These are phyloP conservation scores for Entomobrya multifasciata DNA, from an alignment of 2,888 invertebrate genomes.

Conservation along the genomic window DNA sequence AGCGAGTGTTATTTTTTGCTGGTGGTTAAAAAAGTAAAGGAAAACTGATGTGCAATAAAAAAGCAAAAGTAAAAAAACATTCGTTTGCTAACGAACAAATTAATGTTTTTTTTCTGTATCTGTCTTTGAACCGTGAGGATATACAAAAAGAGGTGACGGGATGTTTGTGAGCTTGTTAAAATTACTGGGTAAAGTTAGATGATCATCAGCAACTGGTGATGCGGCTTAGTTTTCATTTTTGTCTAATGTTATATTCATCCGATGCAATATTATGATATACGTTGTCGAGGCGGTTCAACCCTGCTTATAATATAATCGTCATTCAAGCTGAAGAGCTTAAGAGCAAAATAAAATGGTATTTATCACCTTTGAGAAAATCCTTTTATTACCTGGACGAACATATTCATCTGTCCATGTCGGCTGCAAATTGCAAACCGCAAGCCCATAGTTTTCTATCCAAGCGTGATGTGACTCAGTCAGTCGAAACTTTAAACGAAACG, in stretches of 20 bases:
- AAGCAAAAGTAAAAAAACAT: neutral
- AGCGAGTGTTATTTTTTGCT: too few relatives aligned
- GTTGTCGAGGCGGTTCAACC: neutral
- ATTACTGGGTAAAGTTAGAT: constrained; percentile 3
- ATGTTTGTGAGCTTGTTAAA: neutral
- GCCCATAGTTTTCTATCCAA: too few relatives aligned
- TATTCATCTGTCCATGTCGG: neutral
- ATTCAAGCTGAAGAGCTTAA: neutral
- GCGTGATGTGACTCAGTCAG: too few relatives aligned
- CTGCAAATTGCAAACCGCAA: too few relatives aligned
- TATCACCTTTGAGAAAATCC: constrained; percentile 33
- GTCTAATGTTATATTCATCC: neutral
- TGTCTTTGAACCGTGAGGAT: neutral
- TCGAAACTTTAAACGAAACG: too few relatives aligned
- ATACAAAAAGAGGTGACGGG: neutral
- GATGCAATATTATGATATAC: neutral
- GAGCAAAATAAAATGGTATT: constrained; percentile 27
- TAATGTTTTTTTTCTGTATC: neutral
- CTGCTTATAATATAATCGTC: neutral
- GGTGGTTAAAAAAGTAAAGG: neutral
- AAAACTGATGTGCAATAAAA: neutral
- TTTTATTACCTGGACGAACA: constrained; percentile 8
- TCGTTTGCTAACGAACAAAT: constrained; percentile 28
- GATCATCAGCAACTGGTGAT: neutral
- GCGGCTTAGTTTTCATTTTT: too few relatives aligned